Percentiles rank a stretch among this genome's conserved stretches.
These are phyloP conservation scores for Melinopterus prodromus DNA, from an alignment of 2,888 invertebrate genomes.

Conservation along the genomic window DNA sequence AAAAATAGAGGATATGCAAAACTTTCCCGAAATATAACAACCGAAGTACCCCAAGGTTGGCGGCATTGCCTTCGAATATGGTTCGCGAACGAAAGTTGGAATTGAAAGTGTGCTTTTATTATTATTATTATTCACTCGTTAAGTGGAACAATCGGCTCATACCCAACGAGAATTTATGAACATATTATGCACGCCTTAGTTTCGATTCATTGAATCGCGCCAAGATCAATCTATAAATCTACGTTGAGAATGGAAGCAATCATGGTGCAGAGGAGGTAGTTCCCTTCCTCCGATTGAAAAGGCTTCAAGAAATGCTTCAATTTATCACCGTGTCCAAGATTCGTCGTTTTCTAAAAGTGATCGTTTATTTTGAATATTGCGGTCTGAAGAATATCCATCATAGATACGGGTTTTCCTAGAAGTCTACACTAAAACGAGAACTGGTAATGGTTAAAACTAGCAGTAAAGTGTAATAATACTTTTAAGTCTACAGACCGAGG, in stretches of 20 bases:
- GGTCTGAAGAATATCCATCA: background rate
- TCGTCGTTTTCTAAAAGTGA: background rate
- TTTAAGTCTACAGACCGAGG: background rate
- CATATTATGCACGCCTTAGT: slow-evolving; percentile 4
- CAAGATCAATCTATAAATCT: slow-evolving; percentile 4
- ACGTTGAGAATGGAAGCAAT: background rate
- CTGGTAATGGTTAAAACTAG: background rate
- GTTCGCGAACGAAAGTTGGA: background rate
- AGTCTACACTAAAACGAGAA: background rate
- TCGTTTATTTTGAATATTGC: background rate
- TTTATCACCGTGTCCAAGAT: background rate
- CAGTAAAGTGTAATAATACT: background rate
- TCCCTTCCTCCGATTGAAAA: background rate
- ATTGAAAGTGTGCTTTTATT: slow-evolving; percentile 4
- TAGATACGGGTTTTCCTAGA: background rate
- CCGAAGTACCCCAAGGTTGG: background rate
- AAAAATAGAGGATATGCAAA: slow-evolving; percentile 4
- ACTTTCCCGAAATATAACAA: slow-evolving; percentile 4
- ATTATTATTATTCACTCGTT: slow-evolving; percentile 4
- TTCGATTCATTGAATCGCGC: background rate
- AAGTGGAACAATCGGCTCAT: background rate
- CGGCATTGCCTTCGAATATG: background rate
- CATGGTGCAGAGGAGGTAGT: background rate
- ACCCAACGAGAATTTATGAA: background rate
- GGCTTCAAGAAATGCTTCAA: background rate